Base-by-base conservation (phyloP, 2,888 invertebrate species). In the Zygogramma bicolorata region DNA sequence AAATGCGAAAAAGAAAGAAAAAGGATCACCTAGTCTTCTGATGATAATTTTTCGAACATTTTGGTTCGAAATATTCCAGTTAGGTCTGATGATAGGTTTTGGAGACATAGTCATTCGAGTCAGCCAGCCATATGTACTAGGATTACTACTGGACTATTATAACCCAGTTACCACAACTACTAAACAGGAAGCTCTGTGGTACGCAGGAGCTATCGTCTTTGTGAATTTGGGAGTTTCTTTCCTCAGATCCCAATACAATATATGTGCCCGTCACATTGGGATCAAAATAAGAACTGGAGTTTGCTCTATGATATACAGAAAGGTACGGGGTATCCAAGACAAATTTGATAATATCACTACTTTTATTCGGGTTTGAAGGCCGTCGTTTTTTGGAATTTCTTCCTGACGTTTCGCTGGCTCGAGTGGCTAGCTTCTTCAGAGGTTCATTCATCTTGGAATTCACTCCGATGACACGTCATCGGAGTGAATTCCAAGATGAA, bases 51-150 rank as follows among this genome's bases (percentile, higher is more conserved):
- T 68, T 7, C 53, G 53, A 15, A 68, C 74, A 46, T 74, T 74
- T 62, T 74, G 74, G 74, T 15, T 65, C 6, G 74, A 74, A 65
- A 65, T 69, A 20, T 49, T 61, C 18, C 13, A 65, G 4, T 25
- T 73, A 7, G 72, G 72, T 34, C 22, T 73, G 4, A 38, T 73
- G 13, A 20, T 62, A 25, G 72, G 49, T 27, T 8, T 68, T n/a
- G 15, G 57, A 4, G 90, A 90, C 82, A 46, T 74, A 18, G 87
- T 89, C 31, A 67, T 90, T 65, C 88, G 92, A 78, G 88, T 93
- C n/a, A 90, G 90, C 70, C 92, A 92, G 75, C 92, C 93, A 3
- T 88, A 92, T 29, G 89, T 90, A 38, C 82, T 93, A 65, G 92
- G 92, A 69, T 88, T 90, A 81, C 85, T 93, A 81, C 85, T 93